These are phyloP conservation scores for Leptinotarsa undecemlineata DNA, from an alignment of 1,140 invertebrate genomes.

Conservation along the genomic window DNA sequence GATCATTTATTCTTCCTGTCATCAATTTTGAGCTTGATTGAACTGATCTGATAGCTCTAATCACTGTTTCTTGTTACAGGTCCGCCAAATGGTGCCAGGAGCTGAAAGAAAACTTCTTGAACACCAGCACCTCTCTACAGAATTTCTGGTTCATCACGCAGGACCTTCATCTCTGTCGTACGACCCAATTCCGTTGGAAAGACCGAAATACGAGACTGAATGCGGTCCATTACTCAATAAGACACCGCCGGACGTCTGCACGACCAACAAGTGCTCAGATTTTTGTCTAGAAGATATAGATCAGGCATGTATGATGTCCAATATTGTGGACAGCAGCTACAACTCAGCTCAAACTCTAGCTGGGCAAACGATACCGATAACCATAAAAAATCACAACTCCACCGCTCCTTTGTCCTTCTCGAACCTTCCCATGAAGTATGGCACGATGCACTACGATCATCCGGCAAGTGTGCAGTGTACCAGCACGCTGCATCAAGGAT, in stretches of 20 bases:
- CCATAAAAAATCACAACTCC: constrained; percentile 50
- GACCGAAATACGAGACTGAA: constrained; percentile 51
- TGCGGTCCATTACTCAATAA: constrained; percentile 52
- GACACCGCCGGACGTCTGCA: constrained; percentile 54
- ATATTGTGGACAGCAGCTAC: constrained; percentile 19
- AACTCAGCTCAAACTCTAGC: constrained; percentile 40
- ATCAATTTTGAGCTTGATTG: no score
- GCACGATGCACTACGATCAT: constrained; percentile 48
- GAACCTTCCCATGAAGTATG: constrained; percentile 49
- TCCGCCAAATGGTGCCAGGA: constrained; percentile 67
- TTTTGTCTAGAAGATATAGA: constrained; percentile 37
- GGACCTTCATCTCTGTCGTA: constrained; percentile 35
- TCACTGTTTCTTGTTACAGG: constrained; percentile 47
- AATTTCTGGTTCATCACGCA: constrained; percentile 49
- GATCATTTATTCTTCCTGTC: no score
- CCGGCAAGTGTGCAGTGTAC: constrained; percentile 20
- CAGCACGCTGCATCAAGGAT: constrained; percentile 49
- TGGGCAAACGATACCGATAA: constrained; percentile 54
- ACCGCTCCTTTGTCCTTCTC: constrained; percentile 41
- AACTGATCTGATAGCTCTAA: no score
- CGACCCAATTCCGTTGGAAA: constrained; percentile 41
- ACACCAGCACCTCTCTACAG: constrained; percentile 54
- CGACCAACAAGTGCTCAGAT: constrained; percentile 52
- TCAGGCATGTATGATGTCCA: constrained; percentile 33
- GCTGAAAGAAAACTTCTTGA: constrained; percentile 64